These are phyloP conservation scores for Heliothis peltigera DNA, from an alignment of 2,888 invertebrate species.

Conservation along the genomic window DNA sequence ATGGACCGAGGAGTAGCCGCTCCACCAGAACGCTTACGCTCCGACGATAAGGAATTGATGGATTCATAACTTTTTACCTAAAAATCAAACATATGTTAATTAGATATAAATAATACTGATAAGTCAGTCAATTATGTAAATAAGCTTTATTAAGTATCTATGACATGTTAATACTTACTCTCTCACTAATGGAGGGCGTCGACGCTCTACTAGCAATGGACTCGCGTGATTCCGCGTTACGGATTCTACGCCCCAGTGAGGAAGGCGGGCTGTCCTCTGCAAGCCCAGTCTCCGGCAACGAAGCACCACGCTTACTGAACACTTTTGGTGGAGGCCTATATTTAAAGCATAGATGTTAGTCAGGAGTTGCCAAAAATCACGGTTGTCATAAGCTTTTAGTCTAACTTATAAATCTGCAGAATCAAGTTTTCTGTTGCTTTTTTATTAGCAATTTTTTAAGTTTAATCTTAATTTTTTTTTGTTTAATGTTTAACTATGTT, in stretches of 20 bases:
- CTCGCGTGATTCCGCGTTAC: constrained; percentile 85
- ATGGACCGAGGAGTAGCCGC: constrained; percentile 88
- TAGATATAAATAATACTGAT: no score
- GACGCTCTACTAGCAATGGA: constrained; percentile 87
- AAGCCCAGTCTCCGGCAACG: constrained; percentile 89
- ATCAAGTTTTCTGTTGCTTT: no score
- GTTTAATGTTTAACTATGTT: no score
- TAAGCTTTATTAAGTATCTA: no score
- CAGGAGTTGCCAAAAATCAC: no score
- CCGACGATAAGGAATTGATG: constrained; percentile 91
- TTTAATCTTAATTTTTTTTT: no score
- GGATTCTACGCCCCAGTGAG: constrained; percentile 82
- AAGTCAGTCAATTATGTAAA: no score
- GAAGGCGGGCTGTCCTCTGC: constrained; percentile 88
- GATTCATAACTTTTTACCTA: constrained; percentile 92
- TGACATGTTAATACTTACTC: constrained; percentile 72
- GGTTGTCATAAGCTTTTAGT: no score
- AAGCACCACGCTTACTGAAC: constrained; percentile 89
- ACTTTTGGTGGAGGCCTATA: constrained; percentile 91
- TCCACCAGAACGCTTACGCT: constrained; percentile 87
- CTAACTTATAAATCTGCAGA: no score
- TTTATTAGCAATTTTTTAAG: no score
- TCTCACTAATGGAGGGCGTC: constrained; percentile 87
- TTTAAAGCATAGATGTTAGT: not conserved
- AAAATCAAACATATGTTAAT: constrained; percentile 1